Base-by-base conservation (phyloP, 2,113 vertebrate species). In the Toxotes chatareus region DNA sequence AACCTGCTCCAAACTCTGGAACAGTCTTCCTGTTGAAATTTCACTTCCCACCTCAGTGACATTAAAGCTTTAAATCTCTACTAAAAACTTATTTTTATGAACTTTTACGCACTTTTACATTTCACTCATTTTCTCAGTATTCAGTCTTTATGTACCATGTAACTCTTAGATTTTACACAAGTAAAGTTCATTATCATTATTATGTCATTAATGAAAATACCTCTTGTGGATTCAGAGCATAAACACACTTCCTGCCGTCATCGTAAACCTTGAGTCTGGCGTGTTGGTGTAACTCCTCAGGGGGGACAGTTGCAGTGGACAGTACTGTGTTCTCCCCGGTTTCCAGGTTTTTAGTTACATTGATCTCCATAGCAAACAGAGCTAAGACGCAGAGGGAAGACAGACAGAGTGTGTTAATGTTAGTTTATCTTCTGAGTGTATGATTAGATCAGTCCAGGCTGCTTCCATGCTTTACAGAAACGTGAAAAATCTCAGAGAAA, bases 181-280 rank as follows among this genome's bases (percentile, higher is more conserved):
- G 16, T 46, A 46, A 46, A 46, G 4, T 5, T 40, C 8, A 23
- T 46, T 1, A 49, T 19, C 1, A 17, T 49, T 4, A 47, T 51
- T 51, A 19, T 27, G 27, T 19, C 21, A 51, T 13, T 27, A 36
- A 34, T 47, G 5, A 12, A 17, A 9, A 23, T 81, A 92, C 88
- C 89, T 90, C 21, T 0, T 67, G 84, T 38, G 86, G 69, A 44
- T 77, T 36, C 10, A 97, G 87, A 8, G 95, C 95, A 4, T 95
- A 96, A 5, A 97, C 94, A 23, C 96, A 96, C 89, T 96, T 98
- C 10, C 94, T 93, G 75, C 96, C 95, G 0, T 98, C 96, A 0
- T 98, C 96, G 0, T 96, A 97, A 4, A 97, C 96, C 91, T 97
- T 97, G 81, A 96, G 86, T 21, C 96, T 95, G 6, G 85, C 57